A percentile compares a stretch with the other conserved stretches of the same genome.
Evolutionary conservation across 2,113 vertebrate species (phyloP).

Genomic region (Chloebia gouldiae): DNA sequence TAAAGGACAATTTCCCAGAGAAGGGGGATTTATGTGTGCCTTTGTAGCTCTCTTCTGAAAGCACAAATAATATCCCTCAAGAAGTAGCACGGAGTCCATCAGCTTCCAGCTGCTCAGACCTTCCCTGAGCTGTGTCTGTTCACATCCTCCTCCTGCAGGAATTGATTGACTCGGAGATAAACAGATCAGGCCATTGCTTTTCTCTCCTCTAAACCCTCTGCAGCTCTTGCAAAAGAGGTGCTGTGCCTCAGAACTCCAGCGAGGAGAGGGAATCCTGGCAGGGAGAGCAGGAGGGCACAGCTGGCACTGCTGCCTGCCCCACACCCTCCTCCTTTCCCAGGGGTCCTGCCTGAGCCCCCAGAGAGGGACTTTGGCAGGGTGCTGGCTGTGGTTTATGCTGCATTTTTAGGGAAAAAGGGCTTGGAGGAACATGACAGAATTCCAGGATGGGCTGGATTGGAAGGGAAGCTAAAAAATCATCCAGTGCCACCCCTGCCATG

Average conservation of each 20-base stretch:
- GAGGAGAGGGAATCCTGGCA: not conserved
- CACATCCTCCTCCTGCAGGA: not conserved
- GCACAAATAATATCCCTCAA: not conserved
- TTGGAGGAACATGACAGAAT: not conserved
- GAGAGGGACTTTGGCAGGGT: not conserved
- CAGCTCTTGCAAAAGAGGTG: not conserved
- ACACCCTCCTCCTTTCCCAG: not conserved
- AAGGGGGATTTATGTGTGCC: not conserved
- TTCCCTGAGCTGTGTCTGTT: not conserved
- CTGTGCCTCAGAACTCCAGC: not conserved
- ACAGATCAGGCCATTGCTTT: not conserved
- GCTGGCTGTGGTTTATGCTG: not conserved
- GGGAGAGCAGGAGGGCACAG: not conserved
- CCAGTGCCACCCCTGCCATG: too few relatives aligned
- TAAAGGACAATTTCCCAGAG: not conserved
- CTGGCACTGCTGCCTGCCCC: not conserved
- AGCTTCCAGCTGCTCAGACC: not conserved
- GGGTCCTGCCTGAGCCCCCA: not conserved
- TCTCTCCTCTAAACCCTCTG: not conserved
- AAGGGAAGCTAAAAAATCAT: fast-evolving
- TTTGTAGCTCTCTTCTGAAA: not conserved
- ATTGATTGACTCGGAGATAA: not conserved
- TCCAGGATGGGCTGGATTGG: not conserved
- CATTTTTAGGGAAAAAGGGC: not conserved
- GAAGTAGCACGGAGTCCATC: not conserved